Percentiles rank a stretch among this genome's conserved stretches.
Evolutionary conservation across 2,797 vertebrate species (phyloP).

Genomic region (Danio aesculapii): DNA sequence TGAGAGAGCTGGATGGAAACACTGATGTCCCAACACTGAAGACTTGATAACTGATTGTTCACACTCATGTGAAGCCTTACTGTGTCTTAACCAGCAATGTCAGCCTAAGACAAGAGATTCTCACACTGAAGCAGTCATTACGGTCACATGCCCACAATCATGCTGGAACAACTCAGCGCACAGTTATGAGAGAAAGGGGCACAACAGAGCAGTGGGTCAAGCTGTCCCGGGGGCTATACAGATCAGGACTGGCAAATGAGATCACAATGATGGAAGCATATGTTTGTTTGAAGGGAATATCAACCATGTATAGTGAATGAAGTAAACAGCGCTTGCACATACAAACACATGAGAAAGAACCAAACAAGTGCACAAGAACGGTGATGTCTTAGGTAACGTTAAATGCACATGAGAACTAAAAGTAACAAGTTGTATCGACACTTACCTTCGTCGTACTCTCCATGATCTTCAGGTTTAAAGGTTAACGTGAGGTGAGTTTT

Average conservation of each 20-base stretch:
- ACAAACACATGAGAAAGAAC: not conserved
- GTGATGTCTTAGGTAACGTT: not conserved
- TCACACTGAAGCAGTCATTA: slow-evolving; percentile 39
- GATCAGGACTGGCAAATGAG: slow-evolving; percentile 24
- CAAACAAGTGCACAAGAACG: not conserved
- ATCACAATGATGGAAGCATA: slow-evolving; percentile 27
- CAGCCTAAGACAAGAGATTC: slow-evolving; percentile 40
- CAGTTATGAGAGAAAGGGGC: slow-evolving; percentile 23
- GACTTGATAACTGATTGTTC: slow-evolving; percentile 46
- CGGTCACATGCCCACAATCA: slow-evolving; percentile 58
- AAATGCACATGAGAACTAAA: not conserved
- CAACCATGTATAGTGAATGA: not conserved
- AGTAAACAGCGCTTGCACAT: not conserved
- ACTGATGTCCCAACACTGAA: not conserved
- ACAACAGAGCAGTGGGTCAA: slow-evolving; percentile 40
- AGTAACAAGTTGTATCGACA: not conserved
- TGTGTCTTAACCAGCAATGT: slow-evolving; percentile 42
- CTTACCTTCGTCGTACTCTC: slow-evolving; percentile 36
- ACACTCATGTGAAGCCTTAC: slow-evolving; percentile 47
- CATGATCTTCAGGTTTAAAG: slow-evolving; percentile 15
- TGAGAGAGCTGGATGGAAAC: slow-evolving; percentile 10
- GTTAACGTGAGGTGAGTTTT: not conserved
- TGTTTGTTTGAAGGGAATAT: not conserved
- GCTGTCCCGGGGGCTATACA: slow-evolving; percentile 23
- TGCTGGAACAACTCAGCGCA: slow-evolving; percentile 45